These are phyloP conservation scores for Bombycilla garrulus DNA, from an alignment of 2,113 vertebrate genomes.

Conservation along the genomic window DNA sequence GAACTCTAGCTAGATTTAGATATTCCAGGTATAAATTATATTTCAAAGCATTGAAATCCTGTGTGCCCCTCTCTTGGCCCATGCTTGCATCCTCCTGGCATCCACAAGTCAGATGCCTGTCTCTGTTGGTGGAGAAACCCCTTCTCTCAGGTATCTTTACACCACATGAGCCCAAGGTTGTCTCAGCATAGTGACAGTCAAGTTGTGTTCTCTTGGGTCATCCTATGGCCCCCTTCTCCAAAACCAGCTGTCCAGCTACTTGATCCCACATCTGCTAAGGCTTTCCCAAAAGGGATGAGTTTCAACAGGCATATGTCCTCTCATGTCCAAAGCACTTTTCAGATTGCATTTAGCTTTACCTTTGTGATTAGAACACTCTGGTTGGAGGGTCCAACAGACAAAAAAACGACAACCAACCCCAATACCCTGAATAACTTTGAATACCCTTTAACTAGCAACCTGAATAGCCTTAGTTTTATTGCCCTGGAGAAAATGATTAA, in stretches of 20 bases:
- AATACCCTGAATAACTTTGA: not conserved
- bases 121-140: not conserved
- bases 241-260: not conserved
- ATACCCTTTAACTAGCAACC: not conserved
- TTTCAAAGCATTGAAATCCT: not conserved
- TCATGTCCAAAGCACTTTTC: not conserved
- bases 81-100: not conserved
- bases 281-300: not conserved
- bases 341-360: not conserved
- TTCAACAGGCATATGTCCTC: not conserved
- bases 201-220: not conserved
- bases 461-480: not conserved
- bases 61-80: not conserved
- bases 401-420: not conserved
- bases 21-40: not conserved
- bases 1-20: not conserved
- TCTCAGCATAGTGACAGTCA: not conserved
- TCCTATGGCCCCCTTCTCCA: not conserved
- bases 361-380: not conserved
- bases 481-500: not conserved
- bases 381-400: not conserved
- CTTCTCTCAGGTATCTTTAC: not conserved
- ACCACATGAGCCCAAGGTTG: not conserved
- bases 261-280: not conserved
- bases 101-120: not conserved